Evolutionary conservation across 1,140 invertebrate genomes (phyloP).

Genomic region (Bombus difficillimus): DNA sequence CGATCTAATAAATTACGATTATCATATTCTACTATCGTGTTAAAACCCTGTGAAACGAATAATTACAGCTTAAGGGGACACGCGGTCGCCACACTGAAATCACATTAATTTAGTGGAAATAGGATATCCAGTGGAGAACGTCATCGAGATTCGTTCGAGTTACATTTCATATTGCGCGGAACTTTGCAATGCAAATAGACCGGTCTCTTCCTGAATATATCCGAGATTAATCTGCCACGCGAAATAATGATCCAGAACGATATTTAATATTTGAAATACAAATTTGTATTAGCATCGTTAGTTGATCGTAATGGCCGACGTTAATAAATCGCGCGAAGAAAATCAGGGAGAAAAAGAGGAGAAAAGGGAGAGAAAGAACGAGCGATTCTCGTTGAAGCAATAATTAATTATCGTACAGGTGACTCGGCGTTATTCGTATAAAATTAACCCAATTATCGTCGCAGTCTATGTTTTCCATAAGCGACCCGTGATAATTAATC

Average conservation of each 20-base stretch:
- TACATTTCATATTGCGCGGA: background rate
- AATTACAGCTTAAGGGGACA: background rate
- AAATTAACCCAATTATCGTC: constrained; percentile 40
- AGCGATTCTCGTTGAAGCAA: background rate
- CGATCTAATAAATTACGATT: background rate
- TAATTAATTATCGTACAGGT: constrained; percentile 44
- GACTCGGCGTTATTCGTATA: constrained; percentile 2
- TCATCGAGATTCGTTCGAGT: constrained; percentile 22
- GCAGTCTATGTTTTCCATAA: constrained; percentile 14
- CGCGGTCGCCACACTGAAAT: background rate
- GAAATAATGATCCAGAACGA: constrained; percentile 36
- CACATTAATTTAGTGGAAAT: constrained; percentile 16
- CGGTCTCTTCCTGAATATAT: background rate
- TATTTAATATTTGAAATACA: constrained; percentile 34
- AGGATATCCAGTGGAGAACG: background rate
- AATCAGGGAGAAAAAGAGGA: background rate
- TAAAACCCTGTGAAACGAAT: background rate
- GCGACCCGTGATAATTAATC: constrained; percentile 17
- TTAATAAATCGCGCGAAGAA: constrained; percentile 24
- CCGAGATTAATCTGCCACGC: background rate
- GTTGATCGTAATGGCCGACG: background rate
- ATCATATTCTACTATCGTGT: background rate
- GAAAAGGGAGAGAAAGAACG: background rate
- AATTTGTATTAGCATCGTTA: constrained; percentile 19
- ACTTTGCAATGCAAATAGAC: constrained; percentile 39